Conservation (phyloP, 2,888 invertebrate species). For the Phalera bucephala region DNA sequence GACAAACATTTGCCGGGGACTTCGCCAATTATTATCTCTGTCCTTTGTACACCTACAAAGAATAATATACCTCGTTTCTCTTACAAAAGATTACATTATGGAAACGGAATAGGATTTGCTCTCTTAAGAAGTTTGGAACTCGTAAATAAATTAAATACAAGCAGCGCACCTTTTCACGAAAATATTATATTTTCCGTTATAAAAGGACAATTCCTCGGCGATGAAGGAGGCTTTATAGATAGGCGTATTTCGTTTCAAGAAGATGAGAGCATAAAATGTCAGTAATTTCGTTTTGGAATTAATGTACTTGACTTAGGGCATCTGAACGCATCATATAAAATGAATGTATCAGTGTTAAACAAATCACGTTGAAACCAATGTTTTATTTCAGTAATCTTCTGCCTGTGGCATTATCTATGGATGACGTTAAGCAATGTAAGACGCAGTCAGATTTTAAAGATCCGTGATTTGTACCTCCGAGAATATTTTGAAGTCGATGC, state of each 20-base stretch:
- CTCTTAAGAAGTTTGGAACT: conserved; percentile 8
- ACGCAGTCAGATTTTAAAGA: no score
- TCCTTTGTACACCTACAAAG: conserved; percentile 3
- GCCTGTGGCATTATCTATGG: no score
- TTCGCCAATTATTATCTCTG: conserved; percentile 15
- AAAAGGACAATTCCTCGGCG: conserved; percentile 8
- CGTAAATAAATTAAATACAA: conserved; percentile 18
- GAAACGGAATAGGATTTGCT: conserved; percentile 5
- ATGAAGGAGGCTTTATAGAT: not conserved
- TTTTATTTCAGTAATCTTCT: no score
- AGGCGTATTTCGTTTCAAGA: conserved; percentile 2
- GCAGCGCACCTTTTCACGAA: conserved; percentile 13
- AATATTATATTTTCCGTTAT: conserved; percentile 11
- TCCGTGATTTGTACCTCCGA: no score
- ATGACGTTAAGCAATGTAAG: no score
- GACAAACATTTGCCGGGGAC: conserved; percentile 17
- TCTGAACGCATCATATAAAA: no score
- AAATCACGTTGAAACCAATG: no score
- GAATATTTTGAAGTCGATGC: no score
- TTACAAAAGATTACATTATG: conserved; percentile 3
- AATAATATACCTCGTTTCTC: conserved; percentile 1
- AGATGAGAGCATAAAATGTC: not conserved
- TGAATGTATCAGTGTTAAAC: no score
- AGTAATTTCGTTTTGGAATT: no score
- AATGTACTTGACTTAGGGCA: no score